Percentiles rank a stretch among this genome's conserved stretches.
These are phyloP conservation scores for Actenoides lindsayi DNA, from an alignment of 2,113 vertebrate species.

Conservation along the genomic window DNA sequence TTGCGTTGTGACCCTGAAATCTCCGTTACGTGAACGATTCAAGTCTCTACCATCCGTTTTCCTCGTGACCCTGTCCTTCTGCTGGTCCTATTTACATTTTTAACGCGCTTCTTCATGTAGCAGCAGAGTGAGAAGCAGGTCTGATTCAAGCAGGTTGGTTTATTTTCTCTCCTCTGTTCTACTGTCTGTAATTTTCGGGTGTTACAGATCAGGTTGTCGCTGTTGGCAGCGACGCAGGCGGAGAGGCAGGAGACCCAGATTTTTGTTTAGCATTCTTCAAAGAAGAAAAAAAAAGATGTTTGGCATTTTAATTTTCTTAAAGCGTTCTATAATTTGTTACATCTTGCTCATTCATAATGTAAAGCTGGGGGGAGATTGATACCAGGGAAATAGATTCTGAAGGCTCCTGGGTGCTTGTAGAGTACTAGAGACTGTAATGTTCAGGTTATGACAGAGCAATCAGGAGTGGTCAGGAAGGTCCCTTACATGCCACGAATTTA, in stretches of 20 bases:
- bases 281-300: constrained; percentile 44
- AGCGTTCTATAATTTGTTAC: constrained; percentile 40
- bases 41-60: constrained; percentile 7
- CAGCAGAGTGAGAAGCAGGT: not conserved
- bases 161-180: not conserved
- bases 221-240: constrained; percentile 43
- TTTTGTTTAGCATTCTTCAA: constrained; percentile 46
- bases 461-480: not conserved
- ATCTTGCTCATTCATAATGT: constrained; percentile 27
- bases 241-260: constrained; percentile 53
- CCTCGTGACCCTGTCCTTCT: not conserved
- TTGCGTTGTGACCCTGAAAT: not conserved
- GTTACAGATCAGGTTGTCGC: constrained; percentile 42
- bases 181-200: not conserved
- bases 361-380: not conserved
- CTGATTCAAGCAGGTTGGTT: constrained; percentile 5
- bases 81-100: constrained; percentile 44
- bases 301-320: constrained; percentile 61
- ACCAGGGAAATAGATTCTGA: not conserved
- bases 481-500: not conserved
- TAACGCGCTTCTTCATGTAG: not conserved
- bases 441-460: not conserved
- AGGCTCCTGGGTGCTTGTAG: not conserved
- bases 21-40: not conserved
- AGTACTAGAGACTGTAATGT: not conserved